These are phyloP conservation scores for Charaxes varanes DNA, from an alignment of 1,140 invertebrate genomes.

Conservation along the genomic window DNA sequence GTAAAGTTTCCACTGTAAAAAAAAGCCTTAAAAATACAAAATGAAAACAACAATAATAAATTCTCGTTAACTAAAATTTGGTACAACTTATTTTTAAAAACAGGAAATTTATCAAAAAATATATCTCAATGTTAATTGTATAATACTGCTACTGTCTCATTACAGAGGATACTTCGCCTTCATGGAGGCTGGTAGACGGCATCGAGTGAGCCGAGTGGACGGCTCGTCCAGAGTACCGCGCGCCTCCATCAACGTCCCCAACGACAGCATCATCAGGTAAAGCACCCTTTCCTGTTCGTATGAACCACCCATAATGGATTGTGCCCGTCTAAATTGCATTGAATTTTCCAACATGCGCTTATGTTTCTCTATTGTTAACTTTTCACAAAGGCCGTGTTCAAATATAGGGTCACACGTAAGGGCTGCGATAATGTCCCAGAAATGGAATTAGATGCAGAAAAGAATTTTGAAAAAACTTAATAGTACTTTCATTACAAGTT, in stretches of 20 bases:
- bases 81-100: neutral
- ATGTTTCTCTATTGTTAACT: conserved; percentile 16
- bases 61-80: too few species aligned
- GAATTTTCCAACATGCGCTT: conserved; percentile 9
- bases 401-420: neutral
- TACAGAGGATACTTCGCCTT: conserved; percentile 94
- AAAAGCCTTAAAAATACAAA: too few species aligned
- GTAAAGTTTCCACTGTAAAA: too few species aligned
- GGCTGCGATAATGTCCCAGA: neutral
- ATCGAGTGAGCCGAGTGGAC: conserved; percentile 73
- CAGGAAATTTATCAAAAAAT: neutral
- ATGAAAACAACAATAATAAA: too few species aligned
- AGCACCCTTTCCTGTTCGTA: conserved; percentile 5
- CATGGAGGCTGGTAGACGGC: conserved; percentile 85
- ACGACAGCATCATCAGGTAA: conserved; percentile 83
- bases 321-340: conserved; percentile 19
- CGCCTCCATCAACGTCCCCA: conserved; percentile 78
- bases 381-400: conserved; percentile 5
- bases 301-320: neutral
- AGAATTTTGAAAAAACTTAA: neutral
- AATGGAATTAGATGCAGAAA: neutral
- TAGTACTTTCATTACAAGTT: too few species aligned
- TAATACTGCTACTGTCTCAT: neutral
- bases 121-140: neutral
- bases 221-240: conserved; percentile 51